These are phyloP conservation scores for Melikaiella ostensackeni DNA, from an alignment of 2,888 invertebrate species.

Conservation along the genomic window DNA sequence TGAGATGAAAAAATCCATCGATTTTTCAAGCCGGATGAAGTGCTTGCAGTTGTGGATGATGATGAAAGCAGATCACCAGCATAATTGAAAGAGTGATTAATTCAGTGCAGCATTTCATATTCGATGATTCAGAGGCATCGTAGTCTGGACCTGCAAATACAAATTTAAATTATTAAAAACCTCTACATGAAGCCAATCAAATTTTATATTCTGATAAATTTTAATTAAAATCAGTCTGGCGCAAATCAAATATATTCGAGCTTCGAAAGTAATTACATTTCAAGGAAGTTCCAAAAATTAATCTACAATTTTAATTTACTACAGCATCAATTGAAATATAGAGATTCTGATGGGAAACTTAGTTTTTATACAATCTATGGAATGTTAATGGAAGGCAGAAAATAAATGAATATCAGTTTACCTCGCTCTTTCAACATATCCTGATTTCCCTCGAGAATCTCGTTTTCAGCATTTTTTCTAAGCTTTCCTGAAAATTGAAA, in stretches of 20 bases:
- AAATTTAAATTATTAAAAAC: slow-evolving; percentile 22
- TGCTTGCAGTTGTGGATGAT: slow-evolving; percentile 66
- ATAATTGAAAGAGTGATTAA: slow-evolving; percentile 59
- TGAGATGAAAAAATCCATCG: slow-evolving; percentile 40
- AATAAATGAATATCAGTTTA: slow-evolving; percentile 47
- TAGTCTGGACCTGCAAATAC: slow-evolving; percentile 68
- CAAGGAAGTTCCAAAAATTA: background rate
- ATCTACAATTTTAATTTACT: background rate
- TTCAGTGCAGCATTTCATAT: slow-evolving; percentile 55
- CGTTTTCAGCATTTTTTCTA: slow-evolving; percentile 70
- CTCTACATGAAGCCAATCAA: background rate
- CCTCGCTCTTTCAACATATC: slow-evolving; percentile 74
- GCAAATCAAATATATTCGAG: background rate
- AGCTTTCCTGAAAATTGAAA: slow-evolving; percentile 69
- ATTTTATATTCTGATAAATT: background rate
- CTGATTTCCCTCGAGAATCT: slow-evolving; percentile 73
- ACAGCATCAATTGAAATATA: background rate
- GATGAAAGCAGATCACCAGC: slow-evolving; percentile 65
- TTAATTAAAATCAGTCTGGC: background rate
- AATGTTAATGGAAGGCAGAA: background rate
- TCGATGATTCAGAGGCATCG: slow-evolving; percentile 65
- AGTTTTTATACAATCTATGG: background rate
- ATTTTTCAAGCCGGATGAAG: slow-evolving; percentile 69
- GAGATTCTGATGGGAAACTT: background rate
- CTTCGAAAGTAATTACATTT: background rate